Base-by-base conservation (phyloP, 2,797 vertebrate genomes). In the Gambelia wislizenii region DNA sequence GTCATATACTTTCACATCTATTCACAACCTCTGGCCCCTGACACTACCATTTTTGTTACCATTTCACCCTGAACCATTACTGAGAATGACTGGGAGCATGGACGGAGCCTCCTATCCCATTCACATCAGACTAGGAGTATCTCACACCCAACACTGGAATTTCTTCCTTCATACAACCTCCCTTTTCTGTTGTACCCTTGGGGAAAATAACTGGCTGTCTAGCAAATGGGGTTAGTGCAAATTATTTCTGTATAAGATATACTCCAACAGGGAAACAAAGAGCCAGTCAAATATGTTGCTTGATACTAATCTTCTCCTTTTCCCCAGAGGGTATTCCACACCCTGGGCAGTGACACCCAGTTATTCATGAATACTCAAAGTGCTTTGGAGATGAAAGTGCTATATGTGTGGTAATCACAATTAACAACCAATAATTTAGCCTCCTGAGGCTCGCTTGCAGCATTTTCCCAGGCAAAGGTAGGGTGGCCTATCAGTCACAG, bases 381-480 rank as follows among this genome's bases (percentile, higher is more conserved):
- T 44, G 42, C 49, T 76, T 75, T 82, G 61, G 72, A 90, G 72
- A 83, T 86, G 84, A 90, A 86, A 83, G 89, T 56, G 59, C 64
- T 77, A 64, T 70, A 25, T 70, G 33, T 54, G 84, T 77, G 70
- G 70, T 83, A 69, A 86, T 86, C 70, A 67, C 39, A 76, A 77
- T 36, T 69, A 77, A 56, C 84, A 77, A n/a, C 56, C 36, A 70
- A 83, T 69, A 69, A 77, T 83, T 69, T 82, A 67, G 77, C 49
- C 47, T 83, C 72, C n/a, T 20, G 33, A 69, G 89, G 79, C 79
- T 83, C 39, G 59, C 47, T 75, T 20, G 12, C 36, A 82, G 84
- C 72, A 14, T 86, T 90, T 90, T 83, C 84, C 84, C 84, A 83
- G 59, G 84, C 59, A 39, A 83, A 83, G 84, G 42, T n/a, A 83